A percentile compares a stretch with the other conserved stretches of the same genome.
Conservation (phyloP, 1,140 invertebrate genomes). For the Dermatophagoides farinae region DNA sequence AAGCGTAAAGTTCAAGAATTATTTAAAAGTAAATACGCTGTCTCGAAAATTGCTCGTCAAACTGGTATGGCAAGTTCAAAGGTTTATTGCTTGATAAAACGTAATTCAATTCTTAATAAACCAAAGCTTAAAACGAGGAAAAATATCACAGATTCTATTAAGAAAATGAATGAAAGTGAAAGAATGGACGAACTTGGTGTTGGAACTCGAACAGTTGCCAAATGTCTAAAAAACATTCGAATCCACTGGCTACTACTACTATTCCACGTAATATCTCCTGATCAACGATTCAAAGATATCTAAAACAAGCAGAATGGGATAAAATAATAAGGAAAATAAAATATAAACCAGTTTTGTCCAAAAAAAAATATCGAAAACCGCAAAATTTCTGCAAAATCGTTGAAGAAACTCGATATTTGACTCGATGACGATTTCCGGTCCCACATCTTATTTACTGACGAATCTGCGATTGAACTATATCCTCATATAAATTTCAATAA, state of each 20-base stretch:
- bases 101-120: neutral
- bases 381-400: neutral
- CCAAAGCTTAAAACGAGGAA: neutral
- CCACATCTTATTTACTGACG: neutral
- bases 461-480: neutral
- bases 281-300: neutral
- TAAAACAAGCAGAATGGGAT: neutral
- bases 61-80: neutral
- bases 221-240: neutral
- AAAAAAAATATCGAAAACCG: neutral
- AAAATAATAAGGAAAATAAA: neutral
- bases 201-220: neutral
- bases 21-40: neutral
- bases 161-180: too few relatives aligned
- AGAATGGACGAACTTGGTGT: neutral
- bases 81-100: neutral
- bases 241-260: neutral
- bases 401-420: neutral
- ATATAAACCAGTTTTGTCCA: neutral
- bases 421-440: neutral
- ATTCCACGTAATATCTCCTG: neutral
- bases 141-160: neutral
- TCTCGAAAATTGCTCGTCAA: neutral
- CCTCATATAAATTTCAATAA: neutral
- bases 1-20: neutral